Evolutionary conservation across 2,888 invertebrate species (phyloP).

Genomic region (Andrena chrysosceles): DNA sequence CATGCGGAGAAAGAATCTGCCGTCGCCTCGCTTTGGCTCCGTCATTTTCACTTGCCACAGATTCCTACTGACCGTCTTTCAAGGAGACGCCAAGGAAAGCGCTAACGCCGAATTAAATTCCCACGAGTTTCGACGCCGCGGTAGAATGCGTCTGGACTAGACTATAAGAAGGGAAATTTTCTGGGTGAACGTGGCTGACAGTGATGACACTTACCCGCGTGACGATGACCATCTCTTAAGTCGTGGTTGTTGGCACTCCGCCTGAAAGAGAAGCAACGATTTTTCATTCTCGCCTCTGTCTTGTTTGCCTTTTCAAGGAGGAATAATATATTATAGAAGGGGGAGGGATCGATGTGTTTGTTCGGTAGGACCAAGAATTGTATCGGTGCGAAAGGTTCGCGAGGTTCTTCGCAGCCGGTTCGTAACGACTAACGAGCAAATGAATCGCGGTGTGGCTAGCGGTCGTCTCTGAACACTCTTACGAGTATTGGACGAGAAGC

Average conservation of each 20-base stretch:
- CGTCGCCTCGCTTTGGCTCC: conserved; percentile 13
- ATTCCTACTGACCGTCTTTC: conserved; percentile 82
- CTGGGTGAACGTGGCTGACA: not conserved
- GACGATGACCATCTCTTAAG: conserved; percentile 90
- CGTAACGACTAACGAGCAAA: conserved; percentile 4
- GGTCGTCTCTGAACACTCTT: not conserved
- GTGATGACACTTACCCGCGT: conserved; percentile 88
- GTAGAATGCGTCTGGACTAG: no score
- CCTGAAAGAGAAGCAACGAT: conserved; percentile 74
- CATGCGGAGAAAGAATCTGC: conserved; percentile 36
- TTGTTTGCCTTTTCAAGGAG: not conserved
- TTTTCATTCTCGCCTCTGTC: not conserved
- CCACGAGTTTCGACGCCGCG: not conserved
- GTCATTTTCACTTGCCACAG: conserved; percentile 81
- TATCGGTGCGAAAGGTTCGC: not conserved
- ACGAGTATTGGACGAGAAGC: conserved; percentile 2
- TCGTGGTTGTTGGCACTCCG: conserved; percentile 82
- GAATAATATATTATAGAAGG: not conserved
- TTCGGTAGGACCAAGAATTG: not conserved
- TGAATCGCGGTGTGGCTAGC: not conserved
- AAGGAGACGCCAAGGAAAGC: conserved; percentile 68
- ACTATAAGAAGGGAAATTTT: not conserved
- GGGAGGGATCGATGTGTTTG: no score
- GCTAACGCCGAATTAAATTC: not conserved
- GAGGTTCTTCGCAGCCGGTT: not conserved